phyloP scores from a whole-genome alignment of 2,888 invertebrate species.

The Eutolmus rufibarbis region DNA sequence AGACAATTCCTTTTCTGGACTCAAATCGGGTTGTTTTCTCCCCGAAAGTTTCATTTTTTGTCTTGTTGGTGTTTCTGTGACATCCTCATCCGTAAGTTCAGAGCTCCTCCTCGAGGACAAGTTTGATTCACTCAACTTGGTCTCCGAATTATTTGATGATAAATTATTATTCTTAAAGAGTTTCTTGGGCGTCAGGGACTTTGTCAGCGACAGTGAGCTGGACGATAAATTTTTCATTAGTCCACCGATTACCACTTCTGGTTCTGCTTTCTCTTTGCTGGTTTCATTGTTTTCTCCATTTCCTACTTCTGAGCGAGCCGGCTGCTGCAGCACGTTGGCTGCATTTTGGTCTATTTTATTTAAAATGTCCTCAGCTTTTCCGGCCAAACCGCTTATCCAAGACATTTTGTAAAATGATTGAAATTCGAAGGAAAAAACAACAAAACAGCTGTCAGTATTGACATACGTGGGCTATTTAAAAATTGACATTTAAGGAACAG shows the following conservation, averaged over 20 bases:
- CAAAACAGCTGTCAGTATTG: not conserved
- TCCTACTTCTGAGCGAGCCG: slow-evolving; percentile 55
- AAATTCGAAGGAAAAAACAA: not conserved
- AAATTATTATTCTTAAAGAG: slow-evolving; percentile 38
- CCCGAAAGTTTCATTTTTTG: not conserved
- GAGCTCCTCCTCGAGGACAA: slow-evolving; percentile 49
- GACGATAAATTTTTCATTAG: slow-evolving; percentile 52
- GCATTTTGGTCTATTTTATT: slow-evolving; percentile 79
- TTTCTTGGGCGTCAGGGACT: slow-evolving; percentile 53
- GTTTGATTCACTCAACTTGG: slow-evolving; percentile 18
- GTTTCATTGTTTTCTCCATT: not conserved
- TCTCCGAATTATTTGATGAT: not conserved
- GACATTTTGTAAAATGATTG: slow-evolving; percentile 65
- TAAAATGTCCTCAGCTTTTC: slow-evolving; percentile 76
- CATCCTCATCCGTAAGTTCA: slow-evolving; percentile 44
- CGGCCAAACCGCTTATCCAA: slow-evolving; percentile 77
- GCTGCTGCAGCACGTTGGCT: slow-evolving; percentile 69
- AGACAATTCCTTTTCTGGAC: slow-evolving; percentile 53
- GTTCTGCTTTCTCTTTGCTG: slow-evolving; percentile 49
- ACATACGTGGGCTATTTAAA: not conserved
- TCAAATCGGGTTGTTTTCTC: not conserved
- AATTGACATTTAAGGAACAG: too few relatives aligned
- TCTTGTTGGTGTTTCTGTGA: not conserved
- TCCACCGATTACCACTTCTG: slow-evolving; percentile 48
- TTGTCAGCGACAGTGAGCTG: slow-evolving; percentile 53